Percentiles rank a stretch among this genome's conserved stretches.
These are phyloP conservation scores for Pitta sordida DNA, from an alignment of 2,113 vertebrate species.

Conservation along the genomic window DNA sequence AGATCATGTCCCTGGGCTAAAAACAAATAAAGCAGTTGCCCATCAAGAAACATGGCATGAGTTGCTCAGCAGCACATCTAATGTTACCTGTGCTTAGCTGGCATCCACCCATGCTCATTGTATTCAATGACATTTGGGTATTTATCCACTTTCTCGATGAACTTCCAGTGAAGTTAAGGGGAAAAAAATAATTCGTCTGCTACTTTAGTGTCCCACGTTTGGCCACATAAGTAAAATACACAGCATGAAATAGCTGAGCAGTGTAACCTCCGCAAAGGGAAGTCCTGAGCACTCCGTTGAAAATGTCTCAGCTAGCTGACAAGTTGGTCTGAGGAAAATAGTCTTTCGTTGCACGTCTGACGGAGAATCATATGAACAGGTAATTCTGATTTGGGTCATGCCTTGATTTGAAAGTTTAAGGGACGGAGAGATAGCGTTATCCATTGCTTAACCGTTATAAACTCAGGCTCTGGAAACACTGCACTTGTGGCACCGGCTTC, in stretches of 20 bases:
- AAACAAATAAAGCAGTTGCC: accelerated
- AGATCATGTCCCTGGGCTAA: not conserved
- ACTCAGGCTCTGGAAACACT: not conserved
- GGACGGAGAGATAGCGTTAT: no score
- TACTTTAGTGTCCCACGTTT: not conserved
- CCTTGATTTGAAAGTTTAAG: not conserved
- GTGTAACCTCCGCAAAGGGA: no score
- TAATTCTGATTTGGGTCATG: accelerated
- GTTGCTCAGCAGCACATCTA: not conserved
- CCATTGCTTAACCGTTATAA: accelerated
- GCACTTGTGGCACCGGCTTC: accelerated
- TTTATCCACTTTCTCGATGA: not conserved
- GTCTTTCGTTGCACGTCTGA: not conserved
- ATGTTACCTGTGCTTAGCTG: not conserved
- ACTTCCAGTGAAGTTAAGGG: not conserved
- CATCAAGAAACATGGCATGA: not conserved
- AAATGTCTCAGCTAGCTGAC: not conserved
- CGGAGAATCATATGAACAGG: accelerated
- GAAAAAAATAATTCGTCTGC: accelerated
- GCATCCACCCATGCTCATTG: not conserved
- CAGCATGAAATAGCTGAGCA: not conserved
- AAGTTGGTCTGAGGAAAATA: not conserved
- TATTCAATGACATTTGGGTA: not conserved
- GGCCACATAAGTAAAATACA: not conserved
- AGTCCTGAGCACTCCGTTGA: not conserved